phyloP scores from a whole-genome alignment of 2,797 vertebrate genomes.

The Odontamblyopus rebecca region DNA sequence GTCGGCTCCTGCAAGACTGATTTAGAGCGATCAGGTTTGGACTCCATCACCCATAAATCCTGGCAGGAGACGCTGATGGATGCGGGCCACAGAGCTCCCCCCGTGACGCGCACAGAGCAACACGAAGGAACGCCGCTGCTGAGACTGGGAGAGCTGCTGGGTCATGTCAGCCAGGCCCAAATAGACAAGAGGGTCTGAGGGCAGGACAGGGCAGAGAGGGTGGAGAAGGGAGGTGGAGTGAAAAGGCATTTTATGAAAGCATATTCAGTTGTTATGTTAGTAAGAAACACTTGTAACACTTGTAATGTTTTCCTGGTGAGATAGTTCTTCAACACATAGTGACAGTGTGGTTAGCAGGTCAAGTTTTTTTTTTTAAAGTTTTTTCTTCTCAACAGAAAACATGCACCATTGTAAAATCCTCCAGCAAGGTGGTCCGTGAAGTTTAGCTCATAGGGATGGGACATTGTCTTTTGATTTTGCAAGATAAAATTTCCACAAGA shows the following conservation, averaged over 20 bases:
- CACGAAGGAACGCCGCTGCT: conserved; percentile 68
- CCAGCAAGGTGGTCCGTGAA: background rate
- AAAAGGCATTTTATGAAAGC: conserved; percentile 9
- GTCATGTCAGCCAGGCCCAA: conserved; percentile 74
- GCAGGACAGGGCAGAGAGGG: conserved; percentile 39
- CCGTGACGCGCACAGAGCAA: conserved; percentile 72
- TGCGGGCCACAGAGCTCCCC: conserved; percentile 75
- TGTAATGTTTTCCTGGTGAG: background rate
- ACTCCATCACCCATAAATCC: conserved; percentile 80
- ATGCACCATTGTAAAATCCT: background rate
- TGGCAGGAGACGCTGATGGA: conserved; percentile 74
- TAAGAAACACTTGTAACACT: background rate
- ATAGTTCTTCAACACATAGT: background rate
- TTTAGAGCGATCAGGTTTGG: conserved; percentile 71
- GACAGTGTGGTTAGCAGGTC: background rate
- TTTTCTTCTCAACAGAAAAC: background rate
- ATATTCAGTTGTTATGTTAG: background rate
- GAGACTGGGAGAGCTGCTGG: conserved; percentile 74
- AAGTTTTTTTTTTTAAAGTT: too few relatives aligned
- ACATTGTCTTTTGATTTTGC: too few relatives aligned
- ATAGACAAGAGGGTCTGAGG: conserved; percentile 46
- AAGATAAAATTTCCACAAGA: too few relatives aligned
- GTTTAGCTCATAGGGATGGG: background rate
- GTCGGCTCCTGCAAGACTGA: conserved; percentile 71
- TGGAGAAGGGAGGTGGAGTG: conserved; percentile 37